Base-by-base conservation (phyloP, 2,888 invertebrate species). In the Mimumesa dahlbomi region DNA sequence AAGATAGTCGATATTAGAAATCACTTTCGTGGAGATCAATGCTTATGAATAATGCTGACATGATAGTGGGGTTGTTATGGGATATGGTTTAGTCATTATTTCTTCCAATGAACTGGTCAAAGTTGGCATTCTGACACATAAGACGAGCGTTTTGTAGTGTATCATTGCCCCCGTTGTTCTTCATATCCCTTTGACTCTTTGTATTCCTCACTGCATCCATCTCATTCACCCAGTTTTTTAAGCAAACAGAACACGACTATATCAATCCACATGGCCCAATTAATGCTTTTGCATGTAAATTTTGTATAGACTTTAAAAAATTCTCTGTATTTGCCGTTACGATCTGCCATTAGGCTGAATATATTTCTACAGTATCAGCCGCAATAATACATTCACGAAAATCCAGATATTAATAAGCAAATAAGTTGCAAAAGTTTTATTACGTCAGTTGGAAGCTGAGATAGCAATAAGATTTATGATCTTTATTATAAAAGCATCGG, bases 31-130 rank as follows among this genome's bases (percentile, higher is more conserved):
- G 74, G 46, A 77, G 43, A 68, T 52, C 65, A 64, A 61, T 75
- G 66, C 68, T 77, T 78, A 58, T 68, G 50, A 74, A 53, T 73
- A 53, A 75, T 49, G 57, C 50, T 67, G 72, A 73, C 70, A 62
- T 66, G 78, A 78, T 71, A 71, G 56, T 75, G 54, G 81, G 68
- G 48, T 64, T 77, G 73, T 75, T 80, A 72, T 34, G 52, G 63
- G 57, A 71, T 62, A 71, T 73, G 71, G 67, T 67, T 50, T 71
- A 79, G 72, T 45, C 48, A 54, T 64, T 72, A 74, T 36, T 73
- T 80, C 81, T 81, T 80, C 81, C 78, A 79, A 71, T 70, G 54
- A 75, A 64, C 25, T 68, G 72, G 48, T 66, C 62, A 36, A 77
- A 61, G 58, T 65, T 73, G 61, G 64, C 70, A 70, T 58, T 69